These are phyloP conservation scores for Anhinga rufa DNA, from an alignment of 2,113 vertebrate genomes.

Conservation along the genomic window DNA sequence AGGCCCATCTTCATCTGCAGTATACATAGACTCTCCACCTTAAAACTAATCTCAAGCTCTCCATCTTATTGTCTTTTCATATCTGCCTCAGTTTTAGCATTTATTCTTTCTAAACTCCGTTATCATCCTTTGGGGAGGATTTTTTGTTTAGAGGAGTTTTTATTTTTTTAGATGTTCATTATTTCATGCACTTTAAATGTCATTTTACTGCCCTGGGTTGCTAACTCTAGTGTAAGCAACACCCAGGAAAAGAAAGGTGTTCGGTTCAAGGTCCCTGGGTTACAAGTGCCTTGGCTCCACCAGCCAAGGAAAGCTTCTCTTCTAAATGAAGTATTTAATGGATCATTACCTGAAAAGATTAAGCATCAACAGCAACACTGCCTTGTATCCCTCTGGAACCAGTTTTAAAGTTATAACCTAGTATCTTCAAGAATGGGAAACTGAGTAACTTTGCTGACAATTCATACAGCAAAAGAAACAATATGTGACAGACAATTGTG, in stretches of 20 bases:
- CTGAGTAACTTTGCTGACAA: not conserved
- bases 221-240: not conserved
- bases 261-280: not conserved
- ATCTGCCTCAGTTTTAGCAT: not conserved
- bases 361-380: not conserved
- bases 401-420: not conserved
- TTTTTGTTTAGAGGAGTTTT: not conserved
- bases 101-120: not conserved
- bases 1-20: not conserved
- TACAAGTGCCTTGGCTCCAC: not conserved
- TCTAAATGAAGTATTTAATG: not conserved
- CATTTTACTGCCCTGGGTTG: not conserved
- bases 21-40: not conserved
- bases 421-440: not conserved
- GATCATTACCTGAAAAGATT: not conserved
- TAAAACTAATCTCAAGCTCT: not conserved
- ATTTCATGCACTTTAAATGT: not conserved
- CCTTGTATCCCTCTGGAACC: not conserved
- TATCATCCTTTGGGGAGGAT: not conserved
- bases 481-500: not conserved
- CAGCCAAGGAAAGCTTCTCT: not conserved
- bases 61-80: not conserved
- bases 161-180: not conserved
- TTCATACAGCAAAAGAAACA: not conserved
- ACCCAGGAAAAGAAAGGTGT: not conserved